Conservation (phyloP, 2,888 invertebrate species). For the Euzetes globulus region DNA sequence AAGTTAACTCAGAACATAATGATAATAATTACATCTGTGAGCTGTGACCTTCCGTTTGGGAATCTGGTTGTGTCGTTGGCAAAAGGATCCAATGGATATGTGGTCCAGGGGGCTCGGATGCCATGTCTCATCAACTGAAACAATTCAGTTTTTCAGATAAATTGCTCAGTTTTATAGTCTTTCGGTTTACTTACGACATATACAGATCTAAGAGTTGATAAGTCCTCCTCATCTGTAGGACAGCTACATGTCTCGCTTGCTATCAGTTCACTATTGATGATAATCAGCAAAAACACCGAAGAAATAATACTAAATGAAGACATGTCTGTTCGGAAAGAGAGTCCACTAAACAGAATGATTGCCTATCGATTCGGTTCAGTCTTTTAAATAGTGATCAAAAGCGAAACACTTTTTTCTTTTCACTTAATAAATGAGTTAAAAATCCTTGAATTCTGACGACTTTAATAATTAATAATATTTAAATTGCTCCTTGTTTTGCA, state of each 20-base stretch:
- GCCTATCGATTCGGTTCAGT: background rate
- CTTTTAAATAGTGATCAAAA: background rate
- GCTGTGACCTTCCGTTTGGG: slow-evolving; percentile 23
- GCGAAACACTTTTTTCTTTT: background rate
- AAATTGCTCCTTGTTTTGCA: too few relatives aligned
- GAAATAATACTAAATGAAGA: background rate
- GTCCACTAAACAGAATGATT: background rate
- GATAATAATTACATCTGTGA: background rate
- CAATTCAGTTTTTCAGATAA: too few relatives aligned
- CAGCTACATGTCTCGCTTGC: background rate
- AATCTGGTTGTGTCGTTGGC: slow-evolving; percentile 19
- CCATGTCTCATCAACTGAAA: slow-evolving; percentile 23
- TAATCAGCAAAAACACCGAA: background rate
- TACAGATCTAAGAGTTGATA: background rate
- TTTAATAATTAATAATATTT: background rate
- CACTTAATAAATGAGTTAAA: background rate
- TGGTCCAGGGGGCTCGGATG: slow-evolving; percentile 30
- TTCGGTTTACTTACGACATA: background rate
- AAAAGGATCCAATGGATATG: too few relatives aligned
- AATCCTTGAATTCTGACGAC: background rate
- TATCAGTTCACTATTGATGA: background rate
- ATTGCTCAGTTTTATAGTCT: too few relatives aligned
- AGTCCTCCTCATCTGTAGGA: background rate
- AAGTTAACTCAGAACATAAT: background rate
- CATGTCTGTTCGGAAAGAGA: background rate